Conservation (phyloP, 2,888 invertebrate genomes). For the Lagria hirta region DNA sequence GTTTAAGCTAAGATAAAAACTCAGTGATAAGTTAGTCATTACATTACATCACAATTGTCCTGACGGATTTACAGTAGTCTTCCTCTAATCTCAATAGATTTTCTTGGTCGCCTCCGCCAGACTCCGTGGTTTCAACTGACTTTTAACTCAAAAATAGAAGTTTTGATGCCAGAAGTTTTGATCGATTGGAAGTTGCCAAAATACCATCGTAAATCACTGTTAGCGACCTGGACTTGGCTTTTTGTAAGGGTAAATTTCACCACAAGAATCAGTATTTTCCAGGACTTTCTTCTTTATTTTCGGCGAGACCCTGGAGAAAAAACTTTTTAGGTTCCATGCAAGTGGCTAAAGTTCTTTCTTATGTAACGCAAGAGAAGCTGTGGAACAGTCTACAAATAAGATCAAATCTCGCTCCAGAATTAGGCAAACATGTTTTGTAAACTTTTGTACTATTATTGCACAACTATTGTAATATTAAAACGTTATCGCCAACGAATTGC, state of each 20-base stretch:
- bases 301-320: slow-evolving; percentile 55
- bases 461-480: slow-evolving; percentile 25
- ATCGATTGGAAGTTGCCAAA: too few relatives aligned
- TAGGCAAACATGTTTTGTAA: slow-evolving; percentile 46
- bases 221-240: slow-evolving; percentile 54
- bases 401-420: slow-evolving; percentile 45
- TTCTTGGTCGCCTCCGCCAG: too few relatives aligned
- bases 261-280: slow-evolving; percentile 48
- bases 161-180: too few relatives aligned
- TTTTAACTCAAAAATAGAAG: too few relatives aligned
- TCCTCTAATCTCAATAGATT: too few relatives aligned
- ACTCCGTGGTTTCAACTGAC: too few relatives aligned
- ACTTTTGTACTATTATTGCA: slow-evolving; percentile 15
- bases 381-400: slow-evolving; percentile 52
- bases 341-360: slow-evolving; percentile 53
- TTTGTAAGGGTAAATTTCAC: slow-evolving; percentile 50
- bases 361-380: slow-evolving; percentile 47
- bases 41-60: too few relatives aligned
- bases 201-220: too few relatives aligned
- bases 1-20: too few relatives aligned
- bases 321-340: slow-evolving; percentile 55
- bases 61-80: too few relatives aligned
- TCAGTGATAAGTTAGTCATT: too few relatives aligned
- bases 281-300: slow-evolving; percentile 54
- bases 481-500: slow-evolving; percentile 20